Evolutionary conservation across 2,113 vertebrate species (phyloP), one percentile per base, ranked within the genome.

Genomic region (Malurus elegans): DNA sequence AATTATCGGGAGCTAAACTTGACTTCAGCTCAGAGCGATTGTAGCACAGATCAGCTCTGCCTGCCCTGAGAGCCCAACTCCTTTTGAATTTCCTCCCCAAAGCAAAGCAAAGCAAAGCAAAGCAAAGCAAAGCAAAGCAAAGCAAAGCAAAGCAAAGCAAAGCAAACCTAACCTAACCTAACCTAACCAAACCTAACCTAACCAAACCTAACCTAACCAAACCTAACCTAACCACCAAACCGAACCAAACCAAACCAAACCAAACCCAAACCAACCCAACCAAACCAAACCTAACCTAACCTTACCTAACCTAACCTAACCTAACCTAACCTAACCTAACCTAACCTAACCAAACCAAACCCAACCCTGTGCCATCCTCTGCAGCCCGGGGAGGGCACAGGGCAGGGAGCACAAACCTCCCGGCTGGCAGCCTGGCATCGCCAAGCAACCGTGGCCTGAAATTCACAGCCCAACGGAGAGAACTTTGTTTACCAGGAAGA

Each of bases 401-500:
- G 78, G 58, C 38, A 38, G 38, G 92, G 78, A 95, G 94, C 44
- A 69, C n/a, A 32, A 95, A 67, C 76, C 86, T 72, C 38, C 65
- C 67, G 94, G 32, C 79, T 65, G 25, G 47, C 94, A 86, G 92
- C 94, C 96, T 25, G 31, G 24, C 51, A 98, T 98, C 48, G 73
- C 98, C 79, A 97, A 97, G 98, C 98, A 98, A 98, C 97, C 64
- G 11, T 57, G 96, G 61, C 96, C 97, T 97, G 85, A 97, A 98
- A 98, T 97, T 95, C 93, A 71, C 96, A 94, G 94, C 76, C 95
- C 95, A 88, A 29, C 44, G 90, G 79, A 87, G 93, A 95, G 97
- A 84, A 97, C 92, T 91, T 97, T 98, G 98, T 98, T 98, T 97
- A 98, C 97, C 97, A 98, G 97, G 97, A 98, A 97, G 97, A 98